phyloP scores from a whole-genome alignment of 2,888 invertebrate genomes.

The Tethea ocularis region DNA sequence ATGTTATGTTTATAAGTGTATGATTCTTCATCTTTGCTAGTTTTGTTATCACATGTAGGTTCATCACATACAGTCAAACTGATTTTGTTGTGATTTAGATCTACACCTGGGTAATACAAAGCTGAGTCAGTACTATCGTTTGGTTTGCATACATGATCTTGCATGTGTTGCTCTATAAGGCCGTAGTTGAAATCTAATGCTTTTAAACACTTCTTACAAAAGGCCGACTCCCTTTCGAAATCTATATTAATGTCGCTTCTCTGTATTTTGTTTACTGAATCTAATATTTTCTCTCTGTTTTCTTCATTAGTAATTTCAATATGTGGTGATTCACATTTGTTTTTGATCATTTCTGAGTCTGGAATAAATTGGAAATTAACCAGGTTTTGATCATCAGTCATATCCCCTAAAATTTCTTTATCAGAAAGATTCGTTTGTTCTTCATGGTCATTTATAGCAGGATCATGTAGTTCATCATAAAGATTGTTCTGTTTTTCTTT shows the following conservation, averaged over 20 bases:
- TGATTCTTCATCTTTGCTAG: background rate
- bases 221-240: constrained; percentile 34
- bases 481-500: background rate
- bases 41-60: background rate
- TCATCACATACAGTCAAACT: background rate
- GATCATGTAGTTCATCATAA: background rate
- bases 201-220: constrained; percentile 33
- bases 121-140: constrained; percentile 4
- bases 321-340: background rate
- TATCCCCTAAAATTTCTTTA: background rate
- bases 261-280: constrained; percentile 27
- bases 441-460: background rate
- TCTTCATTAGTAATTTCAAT: background rate
- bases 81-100: background rate
- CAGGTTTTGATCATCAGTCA: background rate
- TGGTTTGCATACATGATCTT: constrained; percentile 23
- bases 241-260: constrained; percentile 37
- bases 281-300: constrained; percentile 24
- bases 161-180: constrained; percentile 33
- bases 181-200: constrained; percentile 24
- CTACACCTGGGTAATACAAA: background rate
- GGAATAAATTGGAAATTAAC: background rate
- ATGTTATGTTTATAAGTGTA: background rate
- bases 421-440: background rate
- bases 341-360: background rate